Base-by-base conservation (phyloP, 2,797 vertebrate species). In the Chlorospingus semifuscus region DNA sequence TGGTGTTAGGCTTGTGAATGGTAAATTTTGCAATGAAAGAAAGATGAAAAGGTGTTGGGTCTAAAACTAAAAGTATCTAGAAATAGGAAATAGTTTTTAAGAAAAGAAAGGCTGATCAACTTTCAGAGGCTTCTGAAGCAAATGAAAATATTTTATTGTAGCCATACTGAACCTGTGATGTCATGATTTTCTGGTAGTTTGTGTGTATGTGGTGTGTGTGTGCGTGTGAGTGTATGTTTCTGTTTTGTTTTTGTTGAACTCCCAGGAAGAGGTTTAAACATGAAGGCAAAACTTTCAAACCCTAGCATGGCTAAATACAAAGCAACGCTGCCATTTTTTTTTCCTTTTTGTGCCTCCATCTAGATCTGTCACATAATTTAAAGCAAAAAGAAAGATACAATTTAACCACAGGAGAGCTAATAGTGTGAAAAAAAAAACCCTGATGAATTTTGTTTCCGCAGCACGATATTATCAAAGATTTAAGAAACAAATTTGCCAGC, bases 401-500 rank as follows among this genome's bases (percentile, higher is more conserved):
- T 93, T 97, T 97, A 97, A 95, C 75, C 93, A 90, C 96, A 97
- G 94, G 95, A 97, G 91, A 95, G 91, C 87, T 97, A 95, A 96
- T 97, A 97, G 95, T 95, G 95, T 98, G 95, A 96, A 97, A 97
- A 97, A 97, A 97, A 97, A 97, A 95, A 96, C 95, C 96, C 96
- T 98, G 97, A 98, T 97, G 93, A 97, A 98, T 98, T 98, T 98
- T 98, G 97, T 98, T 98, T 98, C 97, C 95, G 96, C 97, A 98
- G 98, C 97, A 96, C 95, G 97, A 98, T 98, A 98, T 98, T 97
- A 98, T 98, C 97, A 98, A 98, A 98, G 98, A 98, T 98, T 98
- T 98, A 98, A 98, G 97, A 97, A 97, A 98, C 97, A 98, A 97
- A 98, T 98, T 98, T 98, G 97, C 96, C 98, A 98, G 97, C 97